These are phyloP conservation scores for Psococerastis gibbosa DNA, from an alignment of 2,888 invertebrate genomes.

Conservation along the genomic window DNA sequence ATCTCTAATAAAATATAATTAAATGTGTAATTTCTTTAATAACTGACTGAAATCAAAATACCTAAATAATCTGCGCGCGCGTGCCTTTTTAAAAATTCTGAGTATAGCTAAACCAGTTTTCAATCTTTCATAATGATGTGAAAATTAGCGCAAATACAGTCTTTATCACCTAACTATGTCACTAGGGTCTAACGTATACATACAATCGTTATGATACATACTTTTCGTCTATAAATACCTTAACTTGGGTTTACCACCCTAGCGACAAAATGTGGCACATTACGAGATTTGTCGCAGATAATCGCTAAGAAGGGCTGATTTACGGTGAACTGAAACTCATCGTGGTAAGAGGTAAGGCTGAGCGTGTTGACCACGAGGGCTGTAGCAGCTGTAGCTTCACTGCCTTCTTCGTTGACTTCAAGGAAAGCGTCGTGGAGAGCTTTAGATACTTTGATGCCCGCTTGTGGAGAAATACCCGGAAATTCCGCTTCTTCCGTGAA, in stretches of 20 bases:
- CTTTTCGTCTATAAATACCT: too few species aligned
- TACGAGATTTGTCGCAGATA: conserved; percentile 35
- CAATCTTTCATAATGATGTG: too few species aligned
- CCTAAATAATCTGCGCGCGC: too few species aligned
- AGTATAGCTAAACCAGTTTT: too few species aligned
- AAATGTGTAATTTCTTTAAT: too few species aligned
- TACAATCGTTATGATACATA: too few species aligned
- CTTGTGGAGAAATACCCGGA: conserved; percentile 29
- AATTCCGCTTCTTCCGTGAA: conserved; percentile 37
- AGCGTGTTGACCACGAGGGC: background rate
- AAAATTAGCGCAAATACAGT: too few species aligned
- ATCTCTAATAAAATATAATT: too few species aligned
- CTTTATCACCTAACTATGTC: too few species aligned
- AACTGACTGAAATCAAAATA: too few species aligned
- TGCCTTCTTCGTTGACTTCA: conserved; percentile 44
- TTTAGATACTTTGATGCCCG: conserved; percentile 26
- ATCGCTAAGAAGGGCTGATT: conserved; percentile 44
- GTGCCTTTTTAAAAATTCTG: too few species aligned
- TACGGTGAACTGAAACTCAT: conserved; percentile 30
- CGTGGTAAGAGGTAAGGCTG: conserved; percentile 21
- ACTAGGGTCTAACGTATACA: too few species aligned
- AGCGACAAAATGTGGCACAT: conserved; percentile 38
- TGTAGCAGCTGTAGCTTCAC: conserved; percentile 41
- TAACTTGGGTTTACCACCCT: conserved; percentile 32
- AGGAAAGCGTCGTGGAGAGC: conserved; percentile 43